Base-by-base conservation (phyloP, 2,888 invertebrate species). In the Eupithecia pulchellata region DNA sequence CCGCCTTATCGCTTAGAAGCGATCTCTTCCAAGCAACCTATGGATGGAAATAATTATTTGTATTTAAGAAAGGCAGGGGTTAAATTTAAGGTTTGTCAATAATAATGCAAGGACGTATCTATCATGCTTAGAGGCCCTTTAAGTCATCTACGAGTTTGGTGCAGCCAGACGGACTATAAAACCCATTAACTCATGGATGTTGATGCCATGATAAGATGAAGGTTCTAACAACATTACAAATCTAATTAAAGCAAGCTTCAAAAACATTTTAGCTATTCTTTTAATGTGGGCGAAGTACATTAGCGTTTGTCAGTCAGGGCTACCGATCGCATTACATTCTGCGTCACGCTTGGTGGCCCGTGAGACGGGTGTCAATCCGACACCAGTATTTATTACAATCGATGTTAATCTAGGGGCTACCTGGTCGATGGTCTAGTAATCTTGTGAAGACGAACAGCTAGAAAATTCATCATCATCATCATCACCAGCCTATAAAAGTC, bases 341-440 rank as follows among this genome's bases (percentile, higher is more conserved):
- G 70, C 58, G 79, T 73, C 76, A 76, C 74, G 85, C 83, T 77
- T 75, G 75, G 75, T 72, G 77, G 74, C 79, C 82, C 87, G 83
- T 85, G 74, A 75, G 90, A 68, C 75, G 77, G 82, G 89, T 85
- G 85, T 87, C 85, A 89, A 91, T 81, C 89, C 86, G 89, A 91
- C 81, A 88, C 91, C 80, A 82, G 20, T 25, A 52, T 52, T 52
- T 52, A 52, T 52, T 52, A 47, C 42, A 8, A 20, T 20, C 20
- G 42, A 47, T 20, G 42, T 20, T 1, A 47, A 47, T 47, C 42
- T 47, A 47, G 42, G n/a, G 20, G 42, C 20, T 47, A 9, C n/a
- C 42, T 47, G 42, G 20, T 47, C n/a, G n/a, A 42, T 42, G 8
- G 42, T 4, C 42, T 47, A 3, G 42, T 47, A 47, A 0, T 47